Percentiles rank a stretch among this genome's conserved stretches.
These are phyloP conservation scores for Dromaius novaehollandiae DNA, from an alignment of 2,113 vertebrate species.

Conservation along the genomic window DNA sequence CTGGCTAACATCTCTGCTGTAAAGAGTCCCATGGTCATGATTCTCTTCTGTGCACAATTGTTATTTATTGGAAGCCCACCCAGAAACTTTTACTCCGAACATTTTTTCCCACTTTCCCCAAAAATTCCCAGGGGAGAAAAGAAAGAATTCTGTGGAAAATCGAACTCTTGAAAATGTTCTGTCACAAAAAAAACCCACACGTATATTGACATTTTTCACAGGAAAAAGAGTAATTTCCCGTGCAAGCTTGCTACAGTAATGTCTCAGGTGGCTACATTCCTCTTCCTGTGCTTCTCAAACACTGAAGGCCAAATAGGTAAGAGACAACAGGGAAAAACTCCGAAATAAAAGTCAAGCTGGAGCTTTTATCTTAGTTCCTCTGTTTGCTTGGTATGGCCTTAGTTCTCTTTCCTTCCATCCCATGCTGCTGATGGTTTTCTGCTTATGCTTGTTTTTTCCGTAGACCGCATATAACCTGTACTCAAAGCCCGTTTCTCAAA, in stretches of 20 bases:
- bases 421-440: fast-evolving
- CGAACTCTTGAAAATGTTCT: neutral
- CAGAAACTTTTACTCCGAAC: neutral
- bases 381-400: neutral
- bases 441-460: neutral
- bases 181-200: neutral
- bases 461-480: neutral
- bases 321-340: neutral
- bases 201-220: neutral
- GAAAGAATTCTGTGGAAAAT: neutral
- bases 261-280: neutral
- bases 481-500: neutral
- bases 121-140: neutral
- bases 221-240: neutral
- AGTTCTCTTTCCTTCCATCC: neutral
- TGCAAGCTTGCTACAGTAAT: neutral
- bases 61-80: neutral
- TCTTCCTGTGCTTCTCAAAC: conserved; percentile 1
- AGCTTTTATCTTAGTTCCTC: neutral
- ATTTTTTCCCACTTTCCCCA: neutral
- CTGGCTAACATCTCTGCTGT: neutral
- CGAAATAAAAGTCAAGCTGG: neutral
- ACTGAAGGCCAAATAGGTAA: neutral
- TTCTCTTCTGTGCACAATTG: neutral
- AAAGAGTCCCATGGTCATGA: neutral